Conservation (phyloP, 2,888 invertebrate genomes). For the Incurvaria masculella region DNA sequence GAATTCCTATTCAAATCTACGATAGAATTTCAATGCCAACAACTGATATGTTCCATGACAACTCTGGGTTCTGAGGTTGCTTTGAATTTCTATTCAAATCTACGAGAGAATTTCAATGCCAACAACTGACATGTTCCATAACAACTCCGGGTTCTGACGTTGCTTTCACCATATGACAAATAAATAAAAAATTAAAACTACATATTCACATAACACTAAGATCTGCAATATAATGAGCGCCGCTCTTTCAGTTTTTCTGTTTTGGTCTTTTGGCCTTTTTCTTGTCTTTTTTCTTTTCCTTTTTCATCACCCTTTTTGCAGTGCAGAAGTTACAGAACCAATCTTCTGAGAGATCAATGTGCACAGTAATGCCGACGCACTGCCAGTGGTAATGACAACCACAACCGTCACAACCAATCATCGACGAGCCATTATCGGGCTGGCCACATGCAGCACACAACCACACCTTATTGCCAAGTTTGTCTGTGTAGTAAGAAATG, state of each 20-base stretch:
- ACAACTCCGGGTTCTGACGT: too few species aligned
- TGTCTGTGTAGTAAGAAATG: slow-evolving; percentile 63
- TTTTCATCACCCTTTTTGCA: slow-evolving; percentile 69
- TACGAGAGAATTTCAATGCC: too few species aligned
- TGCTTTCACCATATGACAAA: too few species aligned
- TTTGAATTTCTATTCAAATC: too few species aligned
- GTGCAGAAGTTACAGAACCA: slow-evolving; percentile 92
- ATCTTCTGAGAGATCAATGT: slow-evolving; percentile 81
- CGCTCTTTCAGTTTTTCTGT: slow-evolving; percentile 58
- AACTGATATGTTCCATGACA: too few species aligned
- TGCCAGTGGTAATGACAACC: slow-evolving; percentile 96
- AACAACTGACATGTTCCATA: too few species aligned
- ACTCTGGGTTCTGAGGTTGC: too few species aligned
- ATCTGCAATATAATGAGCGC: slow-evolving; percentile 38
- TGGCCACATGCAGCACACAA: slow-evolving; percentile 94
- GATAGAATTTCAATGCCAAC: too few species aligned
- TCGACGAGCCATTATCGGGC: slow-evolving; percentile 94
- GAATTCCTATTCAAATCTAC: slow-evolving; percentile 26
- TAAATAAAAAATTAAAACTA: slow-evolving; percentile 41
- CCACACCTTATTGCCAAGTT: slow-evolving; percentile 89
- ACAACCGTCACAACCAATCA: slow-evolving; percentile 97
- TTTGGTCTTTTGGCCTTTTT: slow-evolving; percentile 67
- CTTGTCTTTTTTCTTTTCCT: slow-evolving; percentile 58
- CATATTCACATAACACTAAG: slow-evolving; percentile 52
- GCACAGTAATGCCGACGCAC: slow-evolving; percentile 82